Conservation (phyloP, 2,888 invertebrate genomes). For the Megamerina dolium region DNA sequence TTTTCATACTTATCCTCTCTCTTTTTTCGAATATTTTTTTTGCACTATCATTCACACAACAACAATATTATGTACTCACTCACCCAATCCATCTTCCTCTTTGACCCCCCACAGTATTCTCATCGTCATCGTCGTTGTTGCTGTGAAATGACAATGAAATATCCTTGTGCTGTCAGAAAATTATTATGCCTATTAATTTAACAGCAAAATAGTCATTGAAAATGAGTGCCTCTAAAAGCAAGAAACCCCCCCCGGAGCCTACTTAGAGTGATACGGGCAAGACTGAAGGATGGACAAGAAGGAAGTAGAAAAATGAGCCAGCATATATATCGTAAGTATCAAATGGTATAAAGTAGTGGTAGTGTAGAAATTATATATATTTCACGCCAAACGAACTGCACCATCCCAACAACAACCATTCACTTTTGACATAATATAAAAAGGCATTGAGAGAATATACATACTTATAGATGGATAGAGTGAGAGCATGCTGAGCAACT, state of each 20-base stretch:
- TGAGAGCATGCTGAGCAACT: no score
- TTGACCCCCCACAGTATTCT: background rate
- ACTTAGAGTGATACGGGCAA: background rate
- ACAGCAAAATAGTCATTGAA: constrained; percentile 16
- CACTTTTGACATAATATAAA: no score
- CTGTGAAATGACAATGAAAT: constrained; percentile 16
- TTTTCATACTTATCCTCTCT: background rate
- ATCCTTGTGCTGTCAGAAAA: constrained; percentile 47
- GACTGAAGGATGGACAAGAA: constrained; percentile 3
- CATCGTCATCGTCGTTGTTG: background rate
- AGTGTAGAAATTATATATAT: no score
- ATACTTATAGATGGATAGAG: no score
- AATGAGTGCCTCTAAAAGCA: no score
- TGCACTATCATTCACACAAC: no score
- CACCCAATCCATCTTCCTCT: constrained; percentile 14
- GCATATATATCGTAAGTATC: no score
- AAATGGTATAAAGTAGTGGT: no score
- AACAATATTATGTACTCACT: constrained; percentile 13
- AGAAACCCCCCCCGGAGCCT: constrained; percentile 1
- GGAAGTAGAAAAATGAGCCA: constrained; percentile 5
- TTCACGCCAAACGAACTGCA: no score
- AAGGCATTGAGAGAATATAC: no score
- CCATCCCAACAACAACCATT: no score
- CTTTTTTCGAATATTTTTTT: no score
- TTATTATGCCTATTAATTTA: constrained; percentile 46